Conservation (phyloP, 2,888 invertebrate genomes). For the Troilus luridus region DNA sequence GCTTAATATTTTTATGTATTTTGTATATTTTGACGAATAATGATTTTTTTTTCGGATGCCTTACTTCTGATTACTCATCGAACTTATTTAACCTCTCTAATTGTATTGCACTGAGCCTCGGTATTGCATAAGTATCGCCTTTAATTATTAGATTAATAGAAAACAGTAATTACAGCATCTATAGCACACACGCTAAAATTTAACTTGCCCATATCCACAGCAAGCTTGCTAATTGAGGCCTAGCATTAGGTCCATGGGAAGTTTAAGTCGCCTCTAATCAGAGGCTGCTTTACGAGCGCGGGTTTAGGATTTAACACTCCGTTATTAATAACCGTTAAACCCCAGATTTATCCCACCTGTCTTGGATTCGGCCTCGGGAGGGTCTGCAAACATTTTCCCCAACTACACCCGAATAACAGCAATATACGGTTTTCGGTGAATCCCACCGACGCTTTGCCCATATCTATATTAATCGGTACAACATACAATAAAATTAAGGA, state of each 20-base stretch:
- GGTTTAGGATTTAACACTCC: conserved; percentile 48
- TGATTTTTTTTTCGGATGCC: not conserved
- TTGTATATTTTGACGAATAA: too few species aligned
- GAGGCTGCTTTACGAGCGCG: conserved; percentile 13
- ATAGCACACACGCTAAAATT: too few species aligned
- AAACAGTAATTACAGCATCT: not conserved
- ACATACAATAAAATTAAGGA: not conserved
- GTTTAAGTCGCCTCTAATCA: conserved; percentile 45
- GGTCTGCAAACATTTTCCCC: not conserved
- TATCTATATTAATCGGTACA: not conserved
- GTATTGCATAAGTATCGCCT: not conserved
- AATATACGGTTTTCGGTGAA: not conserved
- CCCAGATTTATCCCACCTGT: conserved; percentile 41
- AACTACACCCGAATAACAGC: not conserved
- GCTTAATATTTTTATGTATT: too few species aligned
- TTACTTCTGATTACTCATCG: not conserved
- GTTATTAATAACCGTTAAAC: conserved; percentile 47
- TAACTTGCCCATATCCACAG: not conserved
- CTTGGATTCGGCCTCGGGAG: not conserved
- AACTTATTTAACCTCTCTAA: not conserved
- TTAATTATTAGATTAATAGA: not conserved
- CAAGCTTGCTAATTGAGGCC: not conserved
- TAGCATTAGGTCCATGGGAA: conserved; percentile 24
- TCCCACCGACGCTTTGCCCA: not conserved
- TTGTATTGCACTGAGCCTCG: not conserved